phyloP scores from a whole-genome alignment of 1,140 invertebrate species.

The Eupristina koningsbergeri region DNA sequence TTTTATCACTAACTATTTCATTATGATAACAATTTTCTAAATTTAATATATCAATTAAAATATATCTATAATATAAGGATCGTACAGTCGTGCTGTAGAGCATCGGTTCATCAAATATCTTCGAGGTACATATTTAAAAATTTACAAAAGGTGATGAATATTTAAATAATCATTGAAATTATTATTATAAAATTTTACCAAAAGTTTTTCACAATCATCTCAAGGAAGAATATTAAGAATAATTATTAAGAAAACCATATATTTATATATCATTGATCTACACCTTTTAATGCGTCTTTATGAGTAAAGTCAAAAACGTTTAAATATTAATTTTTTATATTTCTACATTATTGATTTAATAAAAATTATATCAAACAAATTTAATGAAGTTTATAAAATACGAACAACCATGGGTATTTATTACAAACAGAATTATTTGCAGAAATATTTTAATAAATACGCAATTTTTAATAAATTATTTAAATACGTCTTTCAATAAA shows the following conservation, averaged over 20 bases:
- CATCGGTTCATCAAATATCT: background rate
- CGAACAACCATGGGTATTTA: no score
- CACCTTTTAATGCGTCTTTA: background rate
- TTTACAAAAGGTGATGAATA: background rate
- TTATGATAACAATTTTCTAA: background rate
- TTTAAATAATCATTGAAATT: background rate
- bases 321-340: no score
- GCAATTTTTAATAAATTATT: no score
- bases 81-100: background rate
- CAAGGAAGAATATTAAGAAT: background rate
- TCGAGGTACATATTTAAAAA: background rate
- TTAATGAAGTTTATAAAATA: no score
- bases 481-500: no score
- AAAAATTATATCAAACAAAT: no score
- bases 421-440: no score
- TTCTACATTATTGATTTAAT: no score
- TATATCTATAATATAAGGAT: background rate
- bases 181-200: background rate
- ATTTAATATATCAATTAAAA: background rate
- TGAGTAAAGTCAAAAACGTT: no score
- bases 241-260: no score
- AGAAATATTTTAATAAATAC: no score
- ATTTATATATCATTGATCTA: no score
- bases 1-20: background rate
- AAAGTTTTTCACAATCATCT: background rate